Evolutionary conservation across 2,888 invertebrate genomes (phyloP), one percentile per base, ranked within the genome.

Genomic region (Mesochorus sp.): DNA sequence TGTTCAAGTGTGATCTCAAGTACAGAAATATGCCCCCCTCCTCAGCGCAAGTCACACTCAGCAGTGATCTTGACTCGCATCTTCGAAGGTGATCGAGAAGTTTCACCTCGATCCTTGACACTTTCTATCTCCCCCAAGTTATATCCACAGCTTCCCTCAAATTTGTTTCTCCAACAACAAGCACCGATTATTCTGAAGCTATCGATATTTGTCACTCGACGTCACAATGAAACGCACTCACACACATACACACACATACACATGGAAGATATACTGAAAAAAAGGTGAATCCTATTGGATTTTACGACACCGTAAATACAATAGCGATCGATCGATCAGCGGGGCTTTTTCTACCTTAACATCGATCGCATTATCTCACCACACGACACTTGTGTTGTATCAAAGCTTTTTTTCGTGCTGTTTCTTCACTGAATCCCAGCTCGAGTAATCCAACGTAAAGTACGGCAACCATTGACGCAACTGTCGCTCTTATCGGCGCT

Each of bases 1-100:
- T 44, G 66, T 53, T 21, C 47, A 28, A 39, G 28, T 14, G 47
- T 49, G 44, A 78, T 53, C 74, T 74, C 51, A 74, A 59, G 74
- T 73, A 53, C 37, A 47, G 19, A 61, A 61, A 72, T 37, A 31
- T n/a, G n/a, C n/a, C n/a, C n/a, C n/a, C 59, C 62, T 67, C 64
- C 62, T 80, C 79, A 73, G 71, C 67, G 75, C 76, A 64, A 72
- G 74, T 81, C 80, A 81, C 74, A 76, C 76, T 73, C 71, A 53
- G 44, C 55, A 2, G 44, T 57, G 81, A 67, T 74, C 76, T 77
- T 78, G 76, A 76, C 76, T 79, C 81, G 80, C 83, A 83, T 83
- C 76, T 76, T 81, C 68, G 79, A 75, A 70, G 67, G 66, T 70
- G 80, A 82, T 83, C 82, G 80, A 83, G 82, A 79, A 68, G 73